These are phyloP conservation scores for Pyrgilauda ruficollis DNA, from an alignment of 2,113 vertebrate genomes.

Conservation along the genomic window DNA sequence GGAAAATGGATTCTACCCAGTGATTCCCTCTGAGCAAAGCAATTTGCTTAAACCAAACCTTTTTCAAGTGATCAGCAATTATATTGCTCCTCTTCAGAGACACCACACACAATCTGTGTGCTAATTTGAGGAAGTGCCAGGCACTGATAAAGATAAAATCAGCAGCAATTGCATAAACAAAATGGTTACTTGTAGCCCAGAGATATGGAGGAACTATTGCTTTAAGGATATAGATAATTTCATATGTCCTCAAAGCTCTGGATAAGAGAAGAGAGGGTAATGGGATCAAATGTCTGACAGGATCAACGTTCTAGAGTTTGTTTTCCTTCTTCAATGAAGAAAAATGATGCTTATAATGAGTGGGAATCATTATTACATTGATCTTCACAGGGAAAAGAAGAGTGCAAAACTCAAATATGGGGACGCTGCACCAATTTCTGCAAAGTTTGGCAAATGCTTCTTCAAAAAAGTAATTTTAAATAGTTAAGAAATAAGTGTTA, in stretches of 20 bases:
- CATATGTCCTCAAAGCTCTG: background rate
- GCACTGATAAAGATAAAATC: constrained; percentile 21
- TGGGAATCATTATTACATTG: background rate
- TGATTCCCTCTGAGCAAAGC: background rate
- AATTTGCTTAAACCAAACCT: background rate
- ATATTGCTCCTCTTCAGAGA: background rate
- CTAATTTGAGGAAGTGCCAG: background rate
- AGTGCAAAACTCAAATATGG: background rate
- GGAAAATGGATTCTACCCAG: background rate
- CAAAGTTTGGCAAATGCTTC: background rate
- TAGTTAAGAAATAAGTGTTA: background rate
- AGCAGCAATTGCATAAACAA: background rate
- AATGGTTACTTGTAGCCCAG: background rate
- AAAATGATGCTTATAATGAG: background rate
- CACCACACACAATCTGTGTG: background rate
- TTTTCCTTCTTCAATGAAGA: background rate
- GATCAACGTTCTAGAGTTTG: background rate
- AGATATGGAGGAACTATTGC: background rate
- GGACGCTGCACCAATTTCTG: background rate
- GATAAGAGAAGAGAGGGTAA: background rate
- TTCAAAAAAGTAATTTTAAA: background rate
- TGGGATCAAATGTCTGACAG: background rate
- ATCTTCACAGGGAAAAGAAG: background rate
- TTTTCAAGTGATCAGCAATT: background rate
- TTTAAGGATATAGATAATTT: background rate